Evolutionary conservation across 2,113 vertebrate species (phyloP).

Genomic region (Rousettus leschenaultii): DNA sequence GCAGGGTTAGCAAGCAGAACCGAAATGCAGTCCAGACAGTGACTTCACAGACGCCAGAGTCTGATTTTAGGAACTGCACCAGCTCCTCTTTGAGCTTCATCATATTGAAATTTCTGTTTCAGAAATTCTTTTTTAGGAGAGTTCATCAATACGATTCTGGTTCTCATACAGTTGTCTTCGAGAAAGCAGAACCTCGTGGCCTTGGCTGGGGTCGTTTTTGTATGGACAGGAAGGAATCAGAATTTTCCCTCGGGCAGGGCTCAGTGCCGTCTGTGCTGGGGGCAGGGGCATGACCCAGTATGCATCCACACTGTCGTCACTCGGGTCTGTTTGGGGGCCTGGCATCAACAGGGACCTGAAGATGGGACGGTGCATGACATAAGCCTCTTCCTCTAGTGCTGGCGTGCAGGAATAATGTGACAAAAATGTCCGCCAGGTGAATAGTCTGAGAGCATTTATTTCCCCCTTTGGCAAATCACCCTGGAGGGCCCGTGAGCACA

Average conservation of each 20-base stretch:
- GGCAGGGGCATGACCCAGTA: rapidly evolving
- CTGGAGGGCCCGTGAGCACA: rapidly evolving
- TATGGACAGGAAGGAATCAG: too few relatives aligned
- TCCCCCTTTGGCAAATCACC: background rate
- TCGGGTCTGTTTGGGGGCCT: background rate
- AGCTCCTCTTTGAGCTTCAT: background rate
- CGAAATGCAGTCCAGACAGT: background rate
- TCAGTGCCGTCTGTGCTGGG: background rate
- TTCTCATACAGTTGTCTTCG: background rate
- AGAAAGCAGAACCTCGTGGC: background rate
- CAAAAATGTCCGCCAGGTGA: background rate
- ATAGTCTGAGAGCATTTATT: background rate
- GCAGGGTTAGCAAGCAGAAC: background rate
- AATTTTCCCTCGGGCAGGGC: background rate
- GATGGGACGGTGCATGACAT: too few relatives aligned
- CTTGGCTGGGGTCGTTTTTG: background rate
- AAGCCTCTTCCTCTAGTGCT: background rate
- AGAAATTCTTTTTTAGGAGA: background rate
- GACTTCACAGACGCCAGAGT: rapidly evolving
- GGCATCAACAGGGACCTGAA: background rate
- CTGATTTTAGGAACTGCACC: background rate
- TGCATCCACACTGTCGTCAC: background rate
- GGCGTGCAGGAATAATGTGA: background rate
- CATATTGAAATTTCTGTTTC: background rate
- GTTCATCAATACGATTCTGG: background rate